Evolutionary conservation across 2,888 invertebrate species (phyloP).

Genomic region (Coremacera marginata): DNA sequence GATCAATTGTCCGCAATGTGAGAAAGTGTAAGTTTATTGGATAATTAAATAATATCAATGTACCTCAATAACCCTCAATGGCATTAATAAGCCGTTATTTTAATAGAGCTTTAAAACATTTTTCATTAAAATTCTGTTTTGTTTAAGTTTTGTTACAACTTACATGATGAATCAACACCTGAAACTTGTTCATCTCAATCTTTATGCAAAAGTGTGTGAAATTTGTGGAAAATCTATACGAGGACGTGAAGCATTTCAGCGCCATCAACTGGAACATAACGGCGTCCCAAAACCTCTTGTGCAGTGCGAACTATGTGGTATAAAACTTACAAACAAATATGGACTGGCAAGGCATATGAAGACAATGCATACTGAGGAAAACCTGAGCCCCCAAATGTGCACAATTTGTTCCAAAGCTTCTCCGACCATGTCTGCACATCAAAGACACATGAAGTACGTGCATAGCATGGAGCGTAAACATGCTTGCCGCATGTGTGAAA

Average conservation of each 20-base stretch:
- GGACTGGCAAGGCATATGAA: conserved; percentile 64
- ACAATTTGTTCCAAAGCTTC: conserved; percentile 60
- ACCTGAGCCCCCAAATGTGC: conserved; percentile 60
- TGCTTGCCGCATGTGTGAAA: conserved; percentile 65
- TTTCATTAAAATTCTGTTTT: not conserved
- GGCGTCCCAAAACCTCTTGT: conserved; percentile 55
- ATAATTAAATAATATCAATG: not conserved
- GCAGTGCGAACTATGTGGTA: conserved; percentile 63
- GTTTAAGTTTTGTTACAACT: conserved; percentile 57
- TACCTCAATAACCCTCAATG: not conserved
- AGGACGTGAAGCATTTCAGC: conserved; percentile 57
- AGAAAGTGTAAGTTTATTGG: conserved; percentile 50
- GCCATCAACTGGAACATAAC: conserved; percentile 64
- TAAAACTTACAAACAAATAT: conserved; percentile 58
- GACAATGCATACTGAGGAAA: conserved; percentile 60
- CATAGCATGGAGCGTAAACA: conserved; percentile 61
- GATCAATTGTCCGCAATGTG: conserved; percentile 51
- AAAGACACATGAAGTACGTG: conserved; percentile 62
- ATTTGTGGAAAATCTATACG: conserved; percentile 64
- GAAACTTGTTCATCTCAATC: conserved; percentile 61
- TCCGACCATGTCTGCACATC: conserved; percentile 59
- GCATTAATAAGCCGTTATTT: not conserved
- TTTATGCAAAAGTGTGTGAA: conserved; percentile 63
- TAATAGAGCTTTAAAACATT: not conserved
- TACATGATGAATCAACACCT: conserved; percentile 61